Evolutionary conservation across 2,888 invertebrate genomes (phyloP), one percentile per base, ranked within the genome.

Genomic region (Lysandra bellargus): DNA sequence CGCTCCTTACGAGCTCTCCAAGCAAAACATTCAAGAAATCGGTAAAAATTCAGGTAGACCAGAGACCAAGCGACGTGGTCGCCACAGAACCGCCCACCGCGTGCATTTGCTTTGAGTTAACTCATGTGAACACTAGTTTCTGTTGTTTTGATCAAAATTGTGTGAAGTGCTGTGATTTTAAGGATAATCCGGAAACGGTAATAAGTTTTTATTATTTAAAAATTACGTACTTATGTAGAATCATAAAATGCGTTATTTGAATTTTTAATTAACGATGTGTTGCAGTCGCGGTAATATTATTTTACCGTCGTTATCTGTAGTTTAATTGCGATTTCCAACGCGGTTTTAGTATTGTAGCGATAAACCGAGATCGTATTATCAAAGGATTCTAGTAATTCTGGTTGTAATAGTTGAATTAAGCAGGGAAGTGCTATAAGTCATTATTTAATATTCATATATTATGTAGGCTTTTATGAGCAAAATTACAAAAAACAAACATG

Each of bases 11-110:
- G 76, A 33, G 53, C 53, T 53, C 23, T 57, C 33, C 6, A 33
- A 53, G 76, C 30, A 57, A 33, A 76, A 57, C 30, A 57, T 76
- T 76, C 6, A 53, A 76, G 33, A 53, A 57, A 76, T 53, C 57
- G 33, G 76, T 76, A 76, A 76, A 69, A 76, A 76, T 76, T 76
- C 53, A 76, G 76, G 76, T 76, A 76, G 76, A 33, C 53, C 33
- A 76, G 53, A 76, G 76, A 76, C 30, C 76, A 76, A 76, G 53
- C 4, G 49, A 33, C 53, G 53, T 76, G 76, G 76, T 76, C 53
- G 30, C 17, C 17, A 53, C 49, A 33, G 30, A 44, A 75, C 49
- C 76, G 76, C 76, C 76, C 53, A 53, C 76, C 53, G 57, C 57
- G 76, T 76, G 76, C 76, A 53, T 53, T 53, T 44, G 49, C 33